These are phyloP conservation scores for Gallinago media DNA, from an alignment of 2,113 vertebrate species.

Conservation along the genomic window DNA sequence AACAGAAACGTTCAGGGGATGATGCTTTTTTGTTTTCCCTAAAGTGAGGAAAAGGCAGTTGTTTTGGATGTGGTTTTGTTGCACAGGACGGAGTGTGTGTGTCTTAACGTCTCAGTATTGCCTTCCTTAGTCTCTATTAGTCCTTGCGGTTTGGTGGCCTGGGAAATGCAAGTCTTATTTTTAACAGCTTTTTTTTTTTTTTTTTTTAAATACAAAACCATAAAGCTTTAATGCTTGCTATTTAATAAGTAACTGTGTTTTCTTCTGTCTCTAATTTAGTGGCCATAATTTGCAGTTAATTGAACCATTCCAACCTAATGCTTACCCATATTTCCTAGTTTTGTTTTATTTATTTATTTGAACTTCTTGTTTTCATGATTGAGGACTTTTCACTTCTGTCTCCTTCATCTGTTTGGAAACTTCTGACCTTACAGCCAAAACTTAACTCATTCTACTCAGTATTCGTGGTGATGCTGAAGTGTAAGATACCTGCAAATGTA, in stretches of 20 bases:
- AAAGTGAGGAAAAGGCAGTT: slow-evolving; percentile 40
- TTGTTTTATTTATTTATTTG: slow-evolving; percentile 76
- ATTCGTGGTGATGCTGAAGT: slow-evolving; percentile 69
- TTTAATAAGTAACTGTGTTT: slow-evolving; percentile 65
- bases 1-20: slow-evolving; percentile 54
- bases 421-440: slow-evolving; percentile 42
- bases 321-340: slow-evolving; percentile 67
- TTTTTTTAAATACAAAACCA: slow-evolving; percentile 49
- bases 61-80: slow-evolving; percentile 58
- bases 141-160: slow-evolving; percentile 63
- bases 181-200: slow-evolving; percentile 42
- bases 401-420: slow-evolving; percentile 52
- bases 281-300: slow-evolving; percentile 67
- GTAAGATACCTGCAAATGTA: slow-evolving; percentile 71
- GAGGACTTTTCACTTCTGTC: slow-evolving; percentile 45
- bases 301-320: slow-evolving; percentile 73
- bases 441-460: slow-evolving; percentile 56
- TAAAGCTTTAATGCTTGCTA: slow-evolving; percentile 73
- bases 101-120: slow-evolving; percentile 72
- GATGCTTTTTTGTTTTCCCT: neutral
- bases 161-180: slow-evolving; percentile 72
- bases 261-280: slow-evolving; percentile 69
- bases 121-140: slow-evolving; percentile 60
- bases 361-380: slow-evolving; percentile 55
- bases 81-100: slow-evolving; percentile 59